A percentile compares a stretch with the other conserved stretches of the same genome.
These are phyloP conservation scores for Tetragonula clypearis DNA, from an alignment of 1,140 invertebrate species.

Conservation along the genomic window DNA sequence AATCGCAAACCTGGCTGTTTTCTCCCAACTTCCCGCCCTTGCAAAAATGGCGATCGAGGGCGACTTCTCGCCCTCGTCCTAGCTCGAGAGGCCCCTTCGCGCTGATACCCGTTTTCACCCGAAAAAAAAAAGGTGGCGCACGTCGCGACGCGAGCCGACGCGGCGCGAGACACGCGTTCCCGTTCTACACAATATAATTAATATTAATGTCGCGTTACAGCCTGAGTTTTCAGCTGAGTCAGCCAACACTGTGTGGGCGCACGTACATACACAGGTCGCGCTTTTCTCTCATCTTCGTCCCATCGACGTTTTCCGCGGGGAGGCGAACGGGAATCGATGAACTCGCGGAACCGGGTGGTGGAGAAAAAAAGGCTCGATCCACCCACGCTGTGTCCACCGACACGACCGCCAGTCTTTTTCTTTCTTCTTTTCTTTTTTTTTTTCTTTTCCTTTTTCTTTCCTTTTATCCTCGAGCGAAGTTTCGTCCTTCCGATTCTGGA, in stretches of 20 bases:
- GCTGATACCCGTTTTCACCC: slow-evolving; percentile 30
- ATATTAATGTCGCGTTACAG: slow-evolving; percentile 67
- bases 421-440: neutral
- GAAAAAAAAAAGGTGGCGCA: slow-evolving; percentile 25
- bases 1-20: slow-evolving; percentile 41
- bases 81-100: slow-evolving; percentile 7
- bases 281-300: neutral
- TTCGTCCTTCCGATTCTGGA: too few species aligned
- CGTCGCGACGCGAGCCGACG: neutral
- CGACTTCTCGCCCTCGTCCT: too few species aligned
- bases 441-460: neutral
- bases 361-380: too few species aligned
- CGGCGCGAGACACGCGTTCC: slow-evolving; percentile 29
- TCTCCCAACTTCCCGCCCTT: neutral
- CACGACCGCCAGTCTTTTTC: neutral
- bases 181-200: slow-evolving; percentile 60
- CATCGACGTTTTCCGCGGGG: neutral
- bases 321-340: slow-evolving; percentile 62
- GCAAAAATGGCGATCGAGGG: slow-evolving; percentile 5
- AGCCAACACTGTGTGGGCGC: slow-evolving; percentile 22
- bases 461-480: neutral
- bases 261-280: neutral
- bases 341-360: slow-evolving; percentile 48
- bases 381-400: neutral
- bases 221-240: slow-evolving; percentile 65